Evolutionary conservation across 2,797 vertebrate species (phyloP).

Genomic region (Platyrinchus mystaceus): DNA sequence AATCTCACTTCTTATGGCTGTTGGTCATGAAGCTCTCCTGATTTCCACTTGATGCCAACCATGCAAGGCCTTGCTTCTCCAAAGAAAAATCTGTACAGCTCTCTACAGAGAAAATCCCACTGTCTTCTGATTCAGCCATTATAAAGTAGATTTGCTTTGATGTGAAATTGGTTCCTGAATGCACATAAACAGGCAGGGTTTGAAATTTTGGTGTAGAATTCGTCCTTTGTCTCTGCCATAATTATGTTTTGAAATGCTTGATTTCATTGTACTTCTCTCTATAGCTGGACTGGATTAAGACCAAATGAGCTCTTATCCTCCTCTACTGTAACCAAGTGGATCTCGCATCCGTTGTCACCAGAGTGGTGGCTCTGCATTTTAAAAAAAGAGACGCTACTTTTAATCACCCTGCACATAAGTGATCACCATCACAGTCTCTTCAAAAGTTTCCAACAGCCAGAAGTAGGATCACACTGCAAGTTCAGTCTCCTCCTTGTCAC

Average conservation of each 20-base stretch:
- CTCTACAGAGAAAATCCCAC: not conserved
- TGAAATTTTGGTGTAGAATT: slow-evolving; percentile 3
- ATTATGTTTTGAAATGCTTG: not conserved
- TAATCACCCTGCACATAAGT: not conserved
- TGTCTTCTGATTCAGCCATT: not conserved
- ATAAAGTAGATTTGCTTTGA: not conserved
- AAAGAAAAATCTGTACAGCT: not conserved
- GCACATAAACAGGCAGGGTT: not conserved
- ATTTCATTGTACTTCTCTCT: not conserved
- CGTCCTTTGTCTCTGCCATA: not conserved
- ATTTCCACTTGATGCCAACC: not conserved
- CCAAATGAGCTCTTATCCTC: not conserved
- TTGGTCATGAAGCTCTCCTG: not conserved
- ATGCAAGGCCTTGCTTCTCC: not conserved
- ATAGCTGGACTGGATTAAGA: not conserved
- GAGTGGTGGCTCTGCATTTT: not conserved
- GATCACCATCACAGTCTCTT: not conserved
- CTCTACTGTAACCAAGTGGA: not conserved
- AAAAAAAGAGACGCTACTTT: not conserved
- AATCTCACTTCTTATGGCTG: not conserved
- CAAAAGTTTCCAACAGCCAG: not conserved
- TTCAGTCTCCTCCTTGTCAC: not conserved
- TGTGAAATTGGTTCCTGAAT: not conserved
- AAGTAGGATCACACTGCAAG: not conserved
- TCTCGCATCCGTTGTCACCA: not conserved